Conservation (phyloP, 2,888 invertebrate genomes). For the Phoenoteleia sp. region DNA sequence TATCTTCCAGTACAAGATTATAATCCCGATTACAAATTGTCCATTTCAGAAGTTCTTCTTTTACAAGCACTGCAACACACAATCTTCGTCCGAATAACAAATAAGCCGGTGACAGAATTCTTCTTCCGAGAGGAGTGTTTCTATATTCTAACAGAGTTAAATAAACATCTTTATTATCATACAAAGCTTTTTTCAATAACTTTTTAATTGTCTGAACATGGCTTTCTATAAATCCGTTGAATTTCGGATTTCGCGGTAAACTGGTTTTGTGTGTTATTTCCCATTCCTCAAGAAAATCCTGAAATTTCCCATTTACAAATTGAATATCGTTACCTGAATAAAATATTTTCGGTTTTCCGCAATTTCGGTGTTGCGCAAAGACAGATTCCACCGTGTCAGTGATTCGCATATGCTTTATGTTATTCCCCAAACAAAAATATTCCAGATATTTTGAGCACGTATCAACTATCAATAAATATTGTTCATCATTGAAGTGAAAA, state of each 20-base stretch:
- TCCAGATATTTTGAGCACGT: conserved; percentile 76
- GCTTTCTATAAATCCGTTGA: conserved; percentile 65
- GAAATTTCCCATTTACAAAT: conserved; percentile 41
- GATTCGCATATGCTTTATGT: conserved; percentile 62
- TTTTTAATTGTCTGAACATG: conserved; percentile 67
- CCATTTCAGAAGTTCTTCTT: not conserved
- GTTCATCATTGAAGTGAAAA: conserved; percentile 67
- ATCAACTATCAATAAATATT: conserved; percentile 74
- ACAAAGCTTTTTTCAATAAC: conserved; percentile 55
- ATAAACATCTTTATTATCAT: conserved; percentile 47
- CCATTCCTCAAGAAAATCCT: conserved; percentile 69
- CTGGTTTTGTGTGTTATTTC: conserved; percentile 67
- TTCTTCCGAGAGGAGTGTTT: conserved; percentile 55
- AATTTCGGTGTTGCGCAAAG: conserved; percentile 73
- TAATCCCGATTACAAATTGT: not conserved
- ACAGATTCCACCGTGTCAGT: conserved; percentile 71
- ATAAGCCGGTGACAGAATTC: conserved; percentile 48
- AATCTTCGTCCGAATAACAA: too few species aligned
- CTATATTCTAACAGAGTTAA: conserved; percentile 64
- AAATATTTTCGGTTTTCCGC: conserved; percentile 68
- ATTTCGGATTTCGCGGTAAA: conserved; percentile 45
- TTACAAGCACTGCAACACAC: too few species aligned
- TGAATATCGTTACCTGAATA: conserved; percentile 73
- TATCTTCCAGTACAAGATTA: too few species aligned
- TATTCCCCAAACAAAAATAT: conserved; percentile 52